These are phyloP conservation scores for Paracyclopina nana DNA, from an alignment of 1,140 invertebrate species.

Conservation along the genomic window DNA sequence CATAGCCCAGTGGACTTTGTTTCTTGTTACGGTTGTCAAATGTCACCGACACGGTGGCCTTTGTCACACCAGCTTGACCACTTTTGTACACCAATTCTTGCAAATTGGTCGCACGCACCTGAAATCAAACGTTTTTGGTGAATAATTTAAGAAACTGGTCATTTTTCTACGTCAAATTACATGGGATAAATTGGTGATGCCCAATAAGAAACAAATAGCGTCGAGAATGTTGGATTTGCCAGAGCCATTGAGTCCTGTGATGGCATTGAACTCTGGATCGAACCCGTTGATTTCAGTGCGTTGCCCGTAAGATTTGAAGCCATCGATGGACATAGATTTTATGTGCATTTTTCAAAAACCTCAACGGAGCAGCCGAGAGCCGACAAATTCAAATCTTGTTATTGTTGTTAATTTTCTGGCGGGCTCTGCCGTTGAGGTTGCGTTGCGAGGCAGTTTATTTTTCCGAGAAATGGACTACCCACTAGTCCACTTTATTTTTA, in stretches of 20 bases:
- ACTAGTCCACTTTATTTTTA: no score
- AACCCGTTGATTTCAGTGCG: conserved; percentile 82
- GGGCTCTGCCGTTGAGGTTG: no score
- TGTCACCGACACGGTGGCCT: conserved; percentile 83
- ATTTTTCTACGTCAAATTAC: no score
- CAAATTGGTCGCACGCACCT: conserved; percentile 65
- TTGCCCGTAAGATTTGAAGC: conserved; percentile 94
- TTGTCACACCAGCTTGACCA: conserved; percentile 85
- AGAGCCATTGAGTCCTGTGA: conserved; percentile 92
- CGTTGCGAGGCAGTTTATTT: no score
- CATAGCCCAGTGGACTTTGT: conserved; percentile 76
- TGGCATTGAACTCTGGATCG: conserved; percentile 89
- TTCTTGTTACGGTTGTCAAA: conserved; percentile 78
- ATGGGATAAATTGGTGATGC: conserved; percentile 78
- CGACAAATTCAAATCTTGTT: no score
- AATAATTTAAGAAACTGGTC: conserved; percentile 23
- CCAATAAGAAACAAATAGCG: conserved; percentile 91
- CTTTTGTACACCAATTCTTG: conserved; percentile 94
- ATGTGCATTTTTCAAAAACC: conserved; percentile 90
- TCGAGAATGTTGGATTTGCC: conserved; percentile 98
- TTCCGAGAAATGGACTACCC: no score
- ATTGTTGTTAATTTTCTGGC: no score
- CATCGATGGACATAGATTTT: conserved; percentile 81
- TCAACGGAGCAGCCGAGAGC: no score
- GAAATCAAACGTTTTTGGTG: conserved; percentile 39